phyloP scores from a whole-genome alignment of 2,888 invertebrate genomes.

The Drosophila mimetica region DNA sequence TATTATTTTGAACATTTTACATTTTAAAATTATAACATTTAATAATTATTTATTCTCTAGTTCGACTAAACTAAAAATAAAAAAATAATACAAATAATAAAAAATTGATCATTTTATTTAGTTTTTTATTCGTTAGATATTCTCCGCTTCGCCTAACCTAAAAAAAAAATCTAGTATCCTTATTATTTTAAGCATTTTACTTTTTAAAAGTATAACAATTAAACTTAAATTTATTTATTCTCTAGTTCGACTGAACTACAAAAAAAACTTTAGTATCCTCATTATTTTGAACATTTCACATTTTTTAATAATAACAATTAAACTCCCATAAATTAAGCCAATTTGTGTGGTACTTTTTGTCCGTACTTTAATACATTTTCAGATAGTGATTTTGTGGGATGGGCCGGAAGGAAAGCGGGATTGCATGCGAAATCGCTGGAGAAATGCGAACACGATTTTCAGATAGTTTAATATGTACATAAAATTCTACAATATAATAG shows the following conservation, averaged over 20 bases:
- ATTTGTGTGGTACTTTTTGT: background rate
- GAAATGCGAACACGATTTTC: conserved; percentile 58
- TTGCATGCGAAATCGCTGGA: conserved; percentile 50
- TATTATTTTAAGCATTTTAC: background rate
- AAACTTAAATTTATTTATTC: no score
- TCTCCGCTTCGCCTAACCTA: no score
- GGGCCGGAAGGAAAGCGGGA: conserved; percentile 17
- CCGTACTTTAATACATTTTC: background rate
- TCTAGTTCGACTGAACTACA: no score
- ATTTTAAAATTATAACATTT: no score
- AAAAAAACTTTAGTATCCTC: background rate
- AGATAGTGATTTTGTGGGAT: conserved; percentile 13
- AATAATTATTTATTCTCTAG: no score
- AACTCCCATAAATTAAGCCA: background rate
- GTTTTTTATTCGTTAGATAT: no score
- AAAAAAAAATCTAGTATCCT: no score
- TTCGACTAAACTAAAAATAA: no score
- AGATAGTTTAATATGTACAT: conserved; percentile 1
- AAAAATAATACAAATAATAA: no score
- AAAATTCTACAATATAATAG: background rate
- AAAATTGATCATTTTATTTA: no score
- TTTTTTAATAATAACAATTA: background rate
- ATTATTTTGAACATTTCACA: no score
- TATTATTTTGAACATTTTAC: background rate
- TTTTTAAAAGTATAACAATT: no score